Conservation (phyloP, 1,140 invertebrate species). For the Melipona quadrifasciata region DNA sequence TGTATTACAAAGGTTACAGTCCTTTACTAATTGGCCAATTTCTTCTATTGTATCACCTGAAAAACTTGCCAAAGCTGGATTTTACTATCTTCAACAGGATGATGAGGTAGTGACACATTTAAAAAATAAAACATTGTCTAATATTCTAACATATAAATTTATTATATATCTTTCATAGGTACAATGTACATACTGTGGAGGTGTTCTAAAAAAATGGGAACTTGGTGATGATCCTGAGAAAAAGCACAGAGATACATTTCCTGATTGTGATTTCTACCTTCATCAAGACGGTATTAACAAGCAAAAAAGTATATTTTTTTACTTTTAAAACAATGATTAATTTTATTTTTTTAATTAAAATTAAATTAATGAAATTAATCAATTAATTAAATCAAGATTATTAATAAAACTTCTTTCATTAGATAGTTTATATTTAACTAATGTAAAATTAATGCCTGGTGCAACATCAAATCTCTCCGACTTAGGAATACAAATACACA, state of each 20-base stretch:
- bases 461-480: constrained; percentile 79
- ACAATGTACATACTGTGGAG: constrained; percentile 92
- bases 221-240: constrained; percentile 87
- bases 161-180: constrained; percentile 81
- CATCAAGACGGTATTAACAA: constrained; percentile 70
- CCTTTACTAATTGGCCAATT: constrained; percentile 86
- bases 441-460: constrained; percentile 73
- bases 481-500: constrained; percentile 86
- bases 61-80: constrained; percentile 90
- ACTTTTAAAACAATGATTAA: not conserved
- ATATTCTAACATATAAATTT: constrained; percentile 72
- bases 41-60: constrained; percentile 84
- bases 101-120: constrained; percentile 80
- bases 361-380: too few relatives aligned
- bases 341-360: not conserved
- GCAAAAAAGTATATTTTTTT: not conserved
- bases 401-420: not conserved
- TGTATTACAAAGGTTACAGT: constrained; percentile 82
- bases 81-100: constrained; percentile 86
- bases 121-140: constrained; percentile 5
- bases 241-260: constrained; percentile 88
- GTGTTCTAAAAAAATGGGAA: constrained; percentile 88
- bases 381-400: too few relatives aligned
- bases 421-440: constrained; percentile 55
- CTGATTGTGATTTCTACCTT: constrained; percentile 85